Base-by-base conservation (phyloP, 1,140 invertebrate genomes). In the Chionoecetes opilio region DNA sequence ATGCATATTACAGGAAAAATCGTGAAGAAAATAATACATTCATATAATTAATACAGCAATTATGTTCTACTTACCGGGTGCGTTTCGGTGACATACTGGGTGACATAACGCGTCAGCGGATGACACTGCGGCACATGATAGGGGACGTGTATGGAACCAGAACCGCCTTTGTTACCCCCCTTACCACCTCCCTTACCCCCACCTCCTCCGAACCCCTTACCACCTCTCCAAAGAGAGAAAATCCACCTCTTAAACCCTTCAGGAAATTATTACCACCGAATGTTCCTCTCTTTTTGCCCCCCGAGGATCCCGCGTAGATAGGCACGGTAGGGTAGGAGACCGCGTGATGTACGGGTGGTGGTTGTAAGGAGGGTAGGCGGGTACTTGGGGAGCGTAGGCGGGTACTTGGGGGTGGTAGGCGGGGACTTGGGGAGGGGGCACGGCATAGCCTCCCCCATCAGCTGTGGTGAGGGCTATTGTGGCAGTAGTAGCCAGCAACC, bases 51-150 rank as follows among this genome's bases (percentile, higher is more conserved):
- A n/a, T n/a, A n/a, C n/a, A n/a, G n/a, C n/a, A n/a, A n/a, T n/a
- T n/a, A n/a, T n/a, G n/a, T n/a, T n/a, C 46, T 11, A 90, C 53
- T 26, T 46, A 84, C 86, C 35, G 86, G 75, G 63, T 84, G n/a
- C 9, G n/a, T 34, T 26, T 94, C 88, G 9, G 93, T 94, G 93
- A 94, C n/a, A 53, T 26, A 37, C 17, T 94, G 38, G 11, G 93
- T 94, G 87, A 94, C n/a, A 87, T 84, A 88, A 11, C 82, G 38
- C 17, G 93, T 93, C 35, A 87, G 41, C 17, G 93, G 93, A 3
- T 82, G 21, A 29, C 84, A 93, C 38, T 63, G 32, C 31, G 93
- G 93, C 34, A 93, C 86, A 31, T 90, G 14, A 90, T 0, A 11
- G 34, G 75, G 75, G 91, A 26, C 8, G 91, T 21, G 17, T 75